phyloP scores from a whole-genome alignment of 1,140 invertebrate genomes.

The Aphelinus certus region DNA sequence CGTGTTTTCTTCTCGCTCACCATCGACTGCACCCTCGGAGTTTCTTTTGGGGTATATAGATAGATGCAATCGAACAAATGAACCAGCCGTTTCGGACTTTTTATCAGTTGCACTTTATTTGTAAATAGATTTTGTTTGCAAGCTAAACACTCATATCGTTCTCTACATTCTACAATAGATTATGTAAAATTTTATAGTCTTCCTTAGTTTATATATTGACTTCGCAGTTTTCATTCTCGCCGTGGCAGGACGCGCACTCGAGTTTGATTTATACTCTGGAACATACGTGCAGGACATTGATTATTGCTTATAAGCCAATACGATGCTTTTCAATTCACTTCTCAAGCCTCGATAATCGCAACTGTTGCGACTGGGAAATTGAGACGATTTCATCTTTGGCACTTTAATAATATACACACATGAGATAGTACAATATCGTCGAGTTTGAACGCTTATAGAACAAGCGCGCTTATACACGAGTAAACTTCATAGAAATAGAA shows the following conservation, averaged over 20 bases:
- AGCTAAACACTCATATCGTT: constrained; percentile 50
- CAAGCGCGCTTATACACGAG: constrained; percentile 13
- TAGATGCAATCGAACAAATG: not conserved
- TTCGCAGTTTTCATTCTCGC: constrained; percentile 20
- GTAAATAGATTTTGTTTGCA: constrained; percentile 55
- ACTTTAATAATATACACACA: constrained; percentile 33
- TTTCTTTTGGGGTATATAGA: no score
- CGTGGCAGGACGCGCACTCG: not conserved
- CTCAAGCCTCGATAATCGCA: no score
- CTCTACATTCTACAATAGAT: constrained; percentile 48
- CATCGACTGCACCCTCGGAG: no score
- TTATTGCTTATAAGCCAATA: constrained; percentile 27
- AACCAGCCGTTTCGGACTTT: not conserved
- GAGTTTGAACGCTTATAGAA: constrained; percentile 34
- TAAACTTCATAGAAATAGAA: constrained; percentile 46
- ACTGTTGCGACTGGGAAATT: no score
- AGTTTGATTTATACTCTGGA: constrained; percentile 3
- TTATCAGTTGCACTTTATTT: constrained; percentile 19
- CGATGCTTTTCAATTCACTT: not conserved
- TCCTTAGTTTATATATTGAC: constrained; percentile 34
- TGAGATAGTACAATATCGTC: constrained; percentile 17
- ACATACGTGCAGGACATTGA: constrained; percentile 9
- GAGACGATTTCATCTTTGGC: constrained; percentile 15
- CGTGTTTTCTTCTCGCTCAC: no score
- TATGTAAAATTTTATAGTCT: constrained; percentile 32